Conservation (phyloP, 2,797 vertebrate genomes). For the Adelosebastes latens region DNA sequence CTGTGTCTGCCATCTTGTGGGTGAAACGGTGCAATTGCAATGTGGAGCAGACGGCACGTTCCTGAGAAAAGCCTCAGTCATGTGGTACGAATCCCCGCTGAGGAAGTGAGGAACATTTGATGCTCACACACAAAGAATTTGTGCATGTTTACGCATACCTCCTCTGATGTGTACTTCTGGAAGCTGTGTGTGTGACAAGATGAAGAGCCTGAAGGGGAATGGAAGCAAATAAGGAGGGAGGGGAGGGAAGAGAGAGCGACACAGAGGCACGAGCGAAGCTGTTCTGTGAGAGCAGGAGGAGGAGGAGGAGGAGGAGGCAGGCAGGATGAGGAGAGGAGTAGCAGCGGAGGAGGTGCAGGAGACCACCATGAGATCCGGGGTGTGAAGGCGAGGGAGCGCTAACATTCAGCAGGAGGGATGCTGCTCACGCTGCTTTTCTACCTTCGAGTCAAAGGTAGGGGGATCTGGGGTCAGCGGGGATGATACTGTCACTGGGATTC, state of each 20-base stretch:
- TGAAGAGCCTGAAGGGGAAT: slow-evolving; percentile 21
- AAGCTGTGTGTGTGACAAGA: neutral
- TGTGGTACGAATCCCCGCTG: slow-evolving; percentile 13
- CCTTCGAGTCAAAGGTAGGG: slow-evolving; percentile 82
- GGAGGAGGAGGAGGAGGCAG: slow-evolving; percentile 25
- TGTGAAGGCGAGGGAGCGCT: slow-evolving; percentile 35
- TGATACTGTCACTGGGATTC: neutral
- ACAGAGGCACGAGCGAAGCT: slow-evolving; percentile 15
- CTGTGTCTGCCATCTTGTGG: slow-evolving; percentile 72
- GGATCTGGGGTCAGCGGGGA: neutral
- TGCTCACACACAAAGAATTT: neutral
- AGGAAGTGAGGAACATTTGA: neutral
- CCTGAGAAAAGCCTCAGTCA: slow-evolving; percentile 6
- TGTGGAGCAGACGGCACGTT: neutral
- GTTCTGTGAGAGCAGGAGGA: slow-evolving; percentile 20
- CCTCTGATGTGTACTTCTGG: neutral
- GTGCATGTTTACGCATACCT: slow-evolving; percentile 1
- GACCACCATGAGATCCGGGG: slow-evolving; percentile 36
- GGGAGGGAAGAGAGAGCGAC: slow-evolving; percentile 19
- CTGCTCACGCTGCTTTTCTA: slow-evolving; percentile 83
- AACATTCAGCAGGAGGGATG: slow-evolving; percentile 68
- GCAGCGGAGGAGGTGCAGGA: slow-evolving; percentile 21
- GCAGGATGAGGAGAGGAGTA: slow-evolving; percentile 24
- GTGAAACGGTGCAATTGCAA: slow-evolving; percentile 4
- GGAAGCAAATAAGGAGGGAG: slow-evolving; percentile 12